phyloP scores from a whole-genome alignment of 2,113 vertebrate species.

The Sylvia atricapilla region DNA sequence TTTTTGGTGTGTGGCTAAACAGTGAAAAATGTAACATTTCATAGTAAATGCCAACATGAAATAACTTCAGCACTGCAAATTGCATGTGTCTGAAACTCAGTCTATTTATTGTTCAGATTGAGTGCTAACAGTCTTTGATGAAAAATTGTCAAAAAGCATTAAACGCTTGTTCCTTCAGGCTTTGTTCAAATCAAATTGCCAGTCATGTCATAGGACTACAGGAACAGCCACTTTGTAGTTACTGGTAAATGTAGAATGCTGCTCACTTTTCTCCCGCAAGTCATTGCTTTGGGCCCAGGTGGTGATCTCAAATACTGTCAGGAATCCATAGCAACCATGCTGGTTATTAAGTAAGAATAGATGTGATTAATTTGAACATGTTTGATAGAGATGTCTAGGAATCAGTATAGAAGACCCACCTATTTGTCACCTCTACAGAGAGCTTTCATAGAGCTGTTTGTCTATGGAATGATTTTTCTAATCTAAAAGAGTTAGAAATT shows the following conservation, averaged over 20 bases:
- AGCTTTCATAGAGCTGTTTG: neutral
- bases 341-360: neutral
- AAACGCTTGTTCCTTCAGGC: neutral
- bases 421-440: neutral
- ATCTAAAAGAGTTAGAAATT: neutral
- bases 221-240: neutral
- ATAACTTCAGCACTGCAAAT: neutral
- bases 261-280: neutral
- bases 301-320: neutral
- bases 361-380: neutral
- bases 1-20: neutral
- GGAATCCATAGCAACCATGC: neutral
- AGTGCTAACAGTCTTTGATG: constrained; percentile 10
- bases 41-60: neutral
- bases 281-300: neutral
- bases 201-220: neutral
- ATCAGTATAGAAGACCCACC: neutral
- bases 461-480: neutral
- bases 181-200: constrained; percentile 31
- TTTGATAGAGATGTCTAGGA: neutral
- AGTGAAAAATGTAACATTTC: neutral
- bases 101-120: constrained; percentile 15
- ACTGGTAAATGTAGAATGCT: neutral
- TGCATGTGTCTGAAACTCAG: neutral
- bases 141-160: constrained; percentile 29